Percentiles rank a stretch among this genome's conserved stretches.
Evolutionary conservation across 2,797 vertebrate species (phyloP).

Genomic region (Threskiornis aethiopicus): DNA sequence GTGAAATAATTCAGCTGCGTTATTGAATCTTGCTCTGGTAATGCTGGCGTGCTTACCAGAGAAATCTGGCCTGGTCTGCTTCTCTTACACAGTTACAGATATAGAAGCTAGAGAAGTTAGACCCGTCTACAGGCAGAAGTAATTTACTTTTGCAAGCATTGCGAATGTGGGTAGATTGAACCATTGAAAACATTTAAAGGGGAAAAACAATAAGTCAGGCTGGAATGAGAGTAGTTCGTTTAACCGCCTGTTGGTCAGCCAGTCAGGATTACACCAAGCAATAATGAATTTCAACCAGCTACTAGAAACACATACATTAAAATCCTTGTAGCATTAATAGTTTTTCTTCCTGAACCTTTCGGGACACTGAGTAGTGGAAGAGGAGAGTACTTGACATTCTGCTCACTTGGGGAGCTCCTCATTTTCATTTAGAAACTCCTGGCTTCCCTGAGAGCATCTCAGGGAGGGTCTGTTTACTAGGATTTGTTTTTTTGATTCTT

Average conservation of each 20-base stretch:
- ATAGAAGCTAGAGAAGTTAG: not conserved
- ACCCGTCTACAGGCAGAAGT: not conserved
- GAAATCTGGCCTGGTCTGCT: not conserved
- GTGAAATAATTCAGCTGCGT: not conserved
- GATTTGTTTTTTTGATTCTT: not conserved
- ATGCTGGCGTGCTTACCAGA: not conserved
- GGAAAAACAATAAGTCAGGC: not conserved
- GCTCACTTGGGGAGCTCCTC: not conserved
- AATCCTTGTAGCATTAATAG: not conserved
- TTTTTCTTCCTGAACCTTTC: not conserved
- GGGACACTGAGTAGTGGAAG: not conserved
- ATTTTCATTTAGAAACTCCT: not conserved
- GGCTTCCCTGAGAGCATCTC: not conserved
- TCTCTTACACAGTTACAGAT: not conserved
- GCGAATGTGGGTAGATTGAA: not conserved
- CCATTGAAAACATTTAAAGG: not conserved
- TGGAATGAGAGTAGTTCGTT: not conserved
- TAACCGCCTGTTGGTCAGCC: not conserved
- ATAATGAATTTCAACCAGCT: not conserved
- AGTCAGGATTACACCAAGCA: not conserved
- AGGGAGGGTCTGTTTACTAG: not conserved
- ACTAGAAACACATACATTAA: accelerated
- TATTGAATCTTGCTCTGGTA: not conserved
- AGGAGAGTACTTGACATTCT: not conserved
- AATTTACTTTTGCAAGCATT: not conserved